Percentiles rank a stretch among this genome's conserved stretches.
Evolutionary conservation across 2,797 vertebrate species (phyloP).

Genomic region (Gymnopithys bicolor): DNA sequence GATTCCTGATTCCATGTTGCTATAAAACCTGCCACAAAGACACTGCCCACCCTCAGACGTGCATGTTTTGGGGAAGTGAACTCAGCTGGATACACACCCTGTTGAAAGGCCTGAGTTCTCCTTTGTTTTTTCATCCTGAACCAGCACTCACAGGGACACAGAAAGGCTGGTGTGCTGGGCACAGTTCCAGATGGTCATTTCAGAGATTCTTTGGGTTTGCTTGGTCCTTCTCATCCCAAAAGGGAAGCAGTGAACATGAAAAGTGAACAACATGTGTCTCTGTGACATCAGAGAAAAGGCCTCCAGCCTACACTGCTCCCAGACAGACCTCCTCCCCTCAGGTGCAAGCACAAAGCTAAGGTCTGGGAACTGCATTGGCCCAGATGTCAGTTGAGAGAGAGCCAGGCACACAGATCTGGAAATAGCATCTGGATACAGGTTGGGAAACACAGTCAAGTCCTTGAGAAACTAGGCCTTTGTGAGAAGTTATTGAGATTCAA

Average conservation of each 20-base stretch:
- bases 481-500: not conserved
- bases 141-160: not conserved
- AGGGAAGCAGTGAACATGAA: not conserved
- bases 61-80: not conserved
- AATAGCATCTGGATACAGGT: not conserved
- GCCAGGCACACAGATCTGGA: not conserved
- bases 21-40: not conserved
- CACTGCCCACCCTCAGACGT: not conserved
- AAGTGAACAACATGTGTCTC: not conserved
- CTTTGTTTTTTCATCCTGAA: not conserved
- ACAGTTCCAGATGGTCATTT: not conserved
- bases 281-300: not conserved
- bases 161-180: not conserved
- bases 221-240: not conserved
- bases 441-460: not conserved
- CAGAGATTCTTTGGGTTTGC: not conserved
- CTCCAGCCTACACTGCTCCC: not conserved
- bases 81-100: not conserved
- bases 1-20: not conserved
- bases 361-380: not conserved
- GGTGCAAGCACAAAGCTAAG: not conserved
- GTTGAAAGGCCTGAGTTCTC: not conserved
- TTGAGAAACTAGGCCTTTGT: not conserved
- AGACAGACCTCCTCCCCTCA: not conserved
- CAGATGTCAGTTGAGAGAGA: not conserved